These are phyloP conservation scores for Dioctria rufipes DNA, from an alignment of 2,888 invertebrate genomes.

Conservation along the genomic window DNA sequence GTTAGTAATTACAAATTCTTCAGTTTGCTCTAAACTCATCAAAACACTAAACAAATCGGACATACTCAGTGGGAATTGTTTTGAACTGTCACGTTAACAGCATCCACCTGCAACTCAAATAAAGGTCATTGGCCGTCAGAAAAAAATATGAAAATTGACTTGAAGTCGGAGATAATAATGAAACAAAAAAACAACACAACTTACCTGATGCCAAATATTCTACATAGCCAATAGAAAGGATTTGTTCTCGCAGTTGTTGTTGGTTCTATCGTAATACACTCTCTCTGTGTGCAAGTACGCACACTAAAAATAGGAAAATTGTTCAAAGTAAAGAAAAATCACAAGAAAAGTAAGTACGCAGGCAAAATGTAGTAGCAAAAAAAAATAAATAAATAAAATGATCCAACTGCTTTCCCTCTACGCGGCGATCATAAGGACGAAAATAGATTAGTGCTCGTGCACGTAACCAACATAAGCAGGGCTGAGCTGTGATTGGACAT, in stretches of 20 bases:
- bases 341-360: background rate
- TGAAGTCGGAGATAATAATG: background rate
- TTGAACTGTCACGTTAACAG: conserved; percentile 22
- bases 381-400: conserved; percentile 2
- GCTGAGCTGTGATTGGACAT: conserved; percentile 30
- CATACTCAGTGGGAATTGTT: no score
- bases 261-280: no score
- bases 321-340: conserved; percentile 29
- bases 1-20: no score
- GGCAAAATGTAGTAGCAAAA: conserved; percentile 6
- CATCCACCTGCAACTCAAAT: conserved; percentile 27
- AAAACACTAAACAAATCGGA: no score
- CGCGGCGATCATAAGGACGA: conserved; percentile 47
- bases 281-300: background rate
- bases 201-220: conserved; percentile 3
- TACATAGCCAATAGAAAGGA: conserved; percentile 1
- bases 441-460: conserved; percentile 42
- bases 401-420: conserved; percentile 21
- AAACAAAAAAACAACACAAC: background rate
- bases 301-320: conserved; percentile 44
- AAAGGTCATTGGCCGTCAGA: conserved; percentile 42
- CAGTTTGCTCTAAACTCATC: no score
- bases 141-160: background rate
- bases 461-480: conserved; percentile 33
- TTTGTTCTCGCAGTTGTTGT: conserved; percentile 31